These are phyloP conservation scores for Lingula anatina DNA, from an alignment of 2,888 invertebrate species.

Conservation along the genomic window DNA sequence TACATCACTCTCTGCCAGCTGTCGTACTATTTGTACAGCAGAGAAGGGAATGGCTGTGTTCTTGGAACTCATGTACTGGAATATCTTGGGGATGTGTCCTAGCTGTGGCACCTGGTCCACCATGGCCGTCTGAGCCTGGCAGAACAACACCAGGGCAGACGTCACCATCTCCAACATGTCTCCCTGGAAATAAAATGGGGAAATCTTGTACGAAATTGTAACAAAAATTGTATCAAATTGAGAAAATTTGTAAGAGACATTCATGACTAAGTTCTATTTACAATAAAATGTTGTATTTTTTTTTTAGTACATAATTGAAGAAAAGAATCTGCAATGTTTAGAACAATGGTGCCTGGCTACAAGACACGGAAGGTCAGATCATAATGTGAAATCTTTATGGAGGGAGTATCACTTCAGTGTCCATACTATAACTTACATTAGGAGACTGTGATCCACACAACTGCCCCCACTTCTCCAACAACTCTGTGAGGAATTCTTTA, in stretches of 20 bases:
- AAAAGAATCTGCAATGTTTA: too few species aligned
- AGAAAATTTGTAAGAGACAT: neutral
- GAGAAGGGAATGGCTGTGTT: constrained; percentile 66
- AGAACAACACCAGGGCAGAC: constrained; percentile 74
- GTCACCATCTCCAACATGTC: constrained; percentile 59
- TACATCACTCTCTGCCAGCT: constrained; percentile 79
- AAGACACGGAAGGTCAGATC: too few species aligned
- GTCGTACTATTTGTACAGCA: constrained; percentile 79
- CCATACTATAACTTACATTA: constrained; percentile 33
- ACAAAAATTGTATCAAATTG: neutral
- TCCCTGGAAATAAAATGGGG: constrained; percentile 25
- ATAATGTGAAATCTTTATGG: neutral
- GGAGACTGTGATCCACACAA: constrained; percentile 58
- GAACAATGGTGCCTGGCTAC: too few species aligned
- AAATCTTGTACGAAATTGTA: neutral
- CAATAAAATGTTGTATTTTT: constrained; percentile 9
- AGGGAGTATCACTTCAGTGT: neutral
- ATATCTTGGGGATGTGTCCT: constrained; percentile 56
- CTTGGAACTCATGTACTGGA: constrained; percentile 60
- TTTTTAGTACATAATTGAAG: too few species aligned
- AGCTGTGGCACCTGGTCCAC: constrained; percentile 63
- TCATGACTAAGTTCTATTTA: too few species aligned
- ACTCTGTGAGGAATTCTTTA: constrained; percentile 88
- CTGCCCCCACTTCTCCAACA: constrained; percentile 80
- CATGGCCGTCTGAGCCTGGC: constrained; percentile 80